Conservation (phyloP, 2,888 invertebrate genomes). For the Tiliacea citrago region DNA sequence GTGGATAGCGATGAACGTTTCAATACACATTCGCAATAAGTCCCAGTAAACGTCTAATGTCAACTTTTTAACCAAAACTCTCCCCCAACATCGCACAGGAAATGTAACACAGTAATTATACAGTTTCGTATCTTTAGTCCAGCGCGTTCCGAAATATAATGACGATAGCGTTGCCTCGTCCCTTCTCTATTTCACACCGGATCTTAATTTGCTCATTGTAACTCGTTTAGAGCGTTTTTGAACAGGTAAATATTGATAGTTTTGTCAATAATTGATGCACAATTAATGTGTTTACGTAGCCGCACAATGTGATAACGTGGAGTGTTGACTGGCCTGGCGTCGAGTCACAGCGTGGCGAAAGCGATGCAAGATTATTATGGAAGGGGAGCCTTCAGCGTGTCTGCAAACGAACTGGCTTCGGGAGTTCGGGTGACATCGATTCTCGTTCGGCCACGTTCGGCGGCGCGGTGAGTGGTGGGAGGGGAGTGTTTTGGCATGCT, state of each 20-base stretch:
- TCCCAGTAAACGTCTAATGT: constrained; percentile 83
- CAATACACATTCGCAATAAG: constrained; percentile 90
- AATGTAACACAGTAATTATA: constrained; percentile 82
- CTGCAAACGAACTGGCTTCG: constrained; percentile 77
- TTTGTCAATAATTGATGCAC: constrained; percentile 62
- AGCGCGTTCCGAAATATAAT: constrained; percentile 64
- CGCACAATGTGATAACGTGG: constrained; percentile 76
- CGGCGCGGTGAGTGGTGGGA: constrained; percentile 61
- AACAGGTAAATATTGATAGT: constrained; percentile 57
- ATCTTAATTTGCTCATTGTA: constrained; percentile 87
- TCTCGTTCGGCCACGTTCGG: constrained; percentile 82
- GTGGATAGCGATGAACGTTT: constrained; percentile 90
- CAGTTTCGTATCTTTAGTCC: constrained; percentile 78
- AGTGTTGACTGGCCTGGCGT: constrained; percentile 69
- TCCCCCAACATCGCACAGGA: constrained; percentile 87
- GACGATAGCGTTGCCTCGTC: constrained; percentile 60
- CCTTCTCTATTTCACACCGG: constrained; percentile 86
- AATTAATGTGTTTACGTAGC: constrained; percentile 73
- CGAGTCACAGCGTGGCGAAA: constrained; percentile 78
- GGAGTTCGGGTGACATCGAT: constrained; percentile 88
- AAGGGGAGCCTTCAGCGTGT: constrained; percentile 72
- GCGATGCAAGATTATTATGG: constrained; percentile 77
- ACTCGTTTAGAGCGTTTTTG: constrained; percentile 62
- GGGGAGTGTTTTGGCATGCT: constrained; percentile 69
- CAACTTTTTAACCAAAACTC: constrained; percentile 85